These are phyloP conservation scores for Chaetodon auriga DNA, from an alignment of 2,113 vertebrate genomes.

Conservation along the genomic window DNA sequence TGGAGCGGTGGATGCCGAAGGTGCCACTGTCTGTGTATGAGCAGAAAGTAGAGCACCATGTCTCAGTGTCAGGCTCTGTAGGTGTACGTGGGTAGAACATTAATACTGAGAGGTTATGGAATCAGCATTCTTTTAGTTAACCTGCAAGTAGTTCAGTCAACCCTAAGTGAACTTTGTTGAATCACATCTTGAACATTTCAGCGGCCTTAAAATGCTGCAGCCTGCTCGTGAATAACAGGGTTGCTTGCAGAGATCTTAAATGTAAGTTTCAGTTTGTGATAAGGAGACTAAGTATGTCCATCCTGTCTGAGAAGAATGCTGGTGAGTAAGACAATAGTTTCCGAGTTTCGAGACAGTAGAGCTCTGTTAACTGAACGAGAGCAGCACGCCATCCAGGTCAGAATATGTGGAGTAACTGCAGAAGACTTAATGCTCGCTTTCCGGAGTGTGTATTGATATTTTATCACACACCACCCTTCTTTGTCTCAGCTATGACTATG, in stretches of 20 bases:
- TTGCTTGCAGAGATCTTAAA: slow-evolving; percentile 15
- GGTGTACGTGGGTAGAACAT: background rate
- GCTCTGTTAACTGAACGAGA: slow-evolving; percentile 8
- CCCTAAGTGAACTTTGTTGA: slow-evolving; percentile 10
- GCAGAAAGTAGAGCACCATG: slow-evolving; percentile 42
- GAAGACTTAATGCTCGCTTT: slow-evolving; percentile 10
- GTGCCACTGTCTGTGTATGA: slow-evolving; percentile 23
- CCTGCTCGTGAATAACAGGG: background rate
- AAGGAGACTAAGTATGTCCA: slow-evolving; percentile 24
- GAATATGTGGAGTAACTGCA: background rate
- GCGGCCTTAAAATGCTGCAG: slow-evolving; percentile 18
- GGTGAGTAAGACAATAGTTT: slow-evolving; percentile 18
- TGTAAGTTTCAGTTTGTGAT: slow-evolving; percentile 11
- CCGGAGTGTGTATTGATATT: slow-evolving; percentile 43
- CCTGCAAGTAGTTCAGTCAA: background rate
- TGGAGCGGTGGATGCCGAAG: slow-evolving; percentile 42
- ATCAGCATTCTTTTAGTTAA: background rate
- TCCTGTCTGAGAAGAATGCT: slow-evolving; percentile 48
- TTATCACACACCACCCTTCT: slow-evolving; percentile 11
- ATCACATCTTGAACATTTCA: slow-evolving; percentile 24
- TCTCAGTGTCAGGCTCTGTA: slow-evolving; percentile 17
- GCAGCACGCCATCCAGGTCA: background rate
- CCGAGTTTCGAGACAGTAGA: slow-evolving; percentile 30
- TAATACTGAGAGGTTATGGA: background rate
- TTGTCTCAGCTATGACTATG: slow-evolving; percentile 38